Percentiles rank a stretch among this genome's conserved stretches.
Conservation (phyloP, 2,888 invertebrate genomes). For the Drosophila paranaensis region DNA sequence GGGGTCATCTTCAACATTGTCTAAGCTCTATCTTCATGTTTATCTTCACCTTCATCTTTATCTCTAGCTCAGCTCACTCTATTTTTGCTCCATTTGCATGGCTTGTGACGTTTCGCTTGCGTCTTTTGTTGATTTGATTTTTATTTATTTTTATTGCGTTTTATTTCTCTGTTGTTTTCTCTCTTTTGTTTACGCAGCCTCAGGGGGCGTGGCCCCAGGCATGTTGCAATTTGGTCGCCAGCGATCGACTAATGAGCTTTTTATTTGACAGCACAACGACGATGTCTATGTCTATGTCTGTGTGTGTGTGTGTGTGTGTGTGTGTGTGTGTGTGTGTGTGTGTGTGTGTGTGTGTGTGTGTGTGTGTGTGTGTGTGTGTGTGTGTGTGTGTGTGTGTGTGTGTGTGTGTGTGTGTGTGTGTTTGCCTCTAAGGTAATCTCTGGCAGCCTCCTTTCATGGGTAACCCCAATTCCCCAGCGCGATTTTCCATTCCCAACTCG, state of each 20-base stretch:
- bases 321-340: not conserved
- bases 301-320: not conserved
- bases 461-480: constrained; percentile 43
- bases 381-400: not conserved
- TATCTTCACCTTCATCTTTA: not conserved
- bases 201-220: constrained; percentile 29
- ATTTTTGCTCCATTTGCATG: constrained; percentile 63
- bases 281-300: not conserved
- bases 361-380: not conserved
- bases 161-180: constrained; percentile 33
- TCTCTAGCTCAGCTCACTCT: constrained; percentile 13
- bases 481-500: constrained; percentile 34
- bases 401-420: not conserved
- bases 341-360: not conserved
- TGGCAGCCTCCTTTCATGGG: constrained; percentile 10
- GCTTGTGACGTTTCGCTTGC: constrained; percentile 54
- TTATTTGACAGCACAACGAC: constrained; percentile 62
- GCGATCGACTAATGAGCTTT: constrained; percentile 74
- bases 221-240: constrained; percentile 71
- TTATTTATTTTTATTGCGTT: constrained; percentile 22
- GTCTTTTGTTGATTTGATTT: constrained; percentile 17
- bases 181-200: constrained; percentile 18
- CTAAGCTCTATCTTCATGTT: constrained; percentile 5
- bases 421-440: constrained; percentile 13
- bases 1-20: constrained; percentile 25